phyloP scores from a whole-genome alignment of 2,113 vertebrate genomes.

The Epinephelus cyanopodus region DNA sequence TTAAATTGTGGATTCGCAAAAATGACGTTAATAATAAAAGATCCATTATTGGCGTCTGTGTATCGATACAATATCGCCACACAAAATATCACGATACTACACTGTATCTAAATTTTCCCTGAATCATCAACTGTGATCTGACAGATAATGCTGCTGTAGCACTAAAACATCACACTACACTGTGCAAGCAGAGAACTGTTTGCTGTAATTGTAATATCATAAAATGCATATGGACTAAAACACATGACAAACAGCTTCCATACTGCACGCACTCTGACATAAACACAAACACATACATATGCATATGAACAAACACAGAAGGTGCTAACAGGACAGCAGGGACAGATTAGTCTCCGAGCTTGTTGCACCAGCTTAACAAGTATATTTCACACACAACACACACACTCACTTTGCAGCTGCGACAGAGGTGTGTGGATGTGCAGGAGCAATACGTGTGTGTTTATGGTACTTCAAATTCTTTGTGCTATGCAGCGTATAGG shows the following conservation, averaged over 20 bases:
- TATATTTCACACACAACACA: slow-evolving; percentile 1
- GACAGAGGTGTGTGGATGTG: not conserved
- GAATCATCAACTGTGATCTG: too few relatives aligned
- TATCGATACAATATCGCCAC: too few relatives aligned
- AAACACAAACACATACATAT: not conserved
- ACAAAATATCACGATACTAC: too few relatives aligned
- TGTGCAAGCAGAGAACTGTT: too few relatives aligned
- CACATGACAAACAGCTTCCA: not conserved
- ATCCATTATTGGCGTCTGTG: too few relatives aligned
- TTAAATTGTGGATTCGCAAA: too few relatives aligned
- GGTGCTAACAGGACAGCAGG: slow-evolving; percentile 51
- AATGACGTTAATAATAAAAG: too few relatives aligned
- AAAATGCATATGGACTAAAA: not conserved
- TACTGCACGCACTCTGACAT: not conserved
- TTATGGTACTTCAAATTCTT: not conserved
- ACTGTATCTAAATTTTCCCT: too few relatives aligned
- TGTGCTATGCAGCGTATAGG: not conserved
- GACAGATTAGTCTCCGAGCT: slow-evolving; percentile 49
- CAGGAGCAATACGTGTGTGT: too few relatives aligned
- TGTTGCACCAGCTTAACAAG: slow-evolving; percentile 44
- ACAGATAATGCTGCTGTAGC: too few relatives aligned
- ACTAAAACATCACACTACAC: too few relatives aligned
- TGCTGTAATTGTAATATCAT: not conserved
- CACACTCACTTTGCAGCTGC: slow-evolving; percentile 1
- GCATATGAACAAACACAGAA: not conserved